Evolutionary conservation across 2,113 vertebrate species (phyloP), one percentile per base, ranked within the genome.

Genomic region (Monopterus albus): DNA sequence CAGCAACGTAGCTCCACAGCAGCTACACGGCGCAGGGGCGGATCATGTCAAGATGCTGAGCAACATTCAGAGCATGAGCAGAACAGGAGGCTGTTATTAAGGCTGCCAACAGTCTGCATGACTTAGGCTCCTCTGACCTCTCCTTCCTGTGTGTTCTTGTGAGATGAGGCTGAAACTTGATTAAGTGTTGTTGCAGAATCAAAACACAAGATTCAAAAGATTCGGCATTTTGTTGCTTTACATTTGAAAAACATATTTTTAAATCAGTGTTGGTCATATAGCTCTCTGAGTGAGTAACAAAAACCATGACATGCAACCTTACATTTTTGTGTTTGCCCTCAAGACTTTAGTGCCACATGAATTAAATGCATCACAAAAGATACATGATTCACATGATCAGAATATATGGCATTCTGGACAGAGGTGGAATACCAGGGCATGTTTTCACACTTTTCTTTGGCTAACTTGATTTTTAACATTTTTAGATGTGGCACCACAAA

Each of bases 11-110:
- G 52, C 59, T 47, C 50, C 43, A 3, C 10, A 1, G 38, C 52
- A 25, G 46, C 52, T 47, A 17, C 50, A 14, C 68, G 33, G 47
- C 2, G 2, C 62, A 72, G 51, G 50, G 71, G 14, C 4, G 46
- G 55, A 79, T 64, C 49, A 53, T 26, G 61, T 78, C 65, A 75
- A 65, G 42, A 76, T 40, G n/a, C 45, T 36, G 52, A 47, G 55
- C 50, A 72, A 63, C 64, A 62, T 39, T 68, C 38, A 64, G 47
- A 58, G 43, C 46, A 63, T 26, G 76, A 61, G 72, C 42, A 28
- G 25, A 81, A 29, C 31, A 62, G 45, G 72, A 66, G 43, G 36
- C 26, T 58, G 62, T 58, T 71, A 31, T 57, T 57, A 45, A 59
- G 47, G 53, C 42, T 50, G 43, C 61, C 14, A n/a, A 25, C 11